Evolutionary conservation across 2,797 vertebrate species (phyloP).

Genomic region (Dermochelys coriacea): DNA sequence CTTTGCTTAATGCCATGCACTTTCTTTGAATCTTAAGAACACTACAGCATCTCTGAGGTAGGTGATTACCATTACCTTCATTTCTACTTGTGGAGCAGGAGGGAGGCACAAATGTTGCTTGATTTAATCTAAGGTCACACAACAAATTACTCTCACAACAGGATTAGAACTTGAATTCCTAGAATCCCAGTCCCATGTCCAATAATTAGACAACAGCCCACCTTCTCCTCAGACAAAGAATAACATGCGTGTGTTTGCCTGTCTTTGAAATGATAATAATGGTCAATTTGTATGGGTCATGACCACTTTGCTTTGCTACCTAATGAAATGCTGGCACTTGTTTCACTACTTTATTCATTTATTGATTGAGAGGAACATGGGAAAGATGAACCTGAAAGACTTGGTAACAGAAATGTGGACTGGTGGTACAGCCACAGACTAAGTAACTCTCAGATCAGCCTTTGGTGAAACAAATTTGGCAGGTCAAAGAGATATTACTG

Average conservation of each 20-base stretch:
- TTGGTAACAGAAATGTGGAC: too few species aligned
- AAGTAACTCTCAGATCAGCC: background rate
- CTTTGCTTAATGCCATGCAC: background rate
- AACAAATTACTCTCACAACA: background rate
- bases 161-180: background rate
- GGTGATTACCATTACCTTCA: background rate
- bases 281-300: background rate
- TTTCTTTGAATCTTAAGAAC: background rate
- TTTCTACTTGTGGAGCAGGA: background rate
- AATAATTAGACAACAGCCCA: background rate
- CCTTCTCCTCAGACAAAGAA: background rate
- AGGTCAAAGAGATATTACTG: background rate
- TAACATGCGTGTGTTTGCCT: background rate
- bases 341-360: background rate
- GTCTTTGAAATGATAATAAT: background rate
- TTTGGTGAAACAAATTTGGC: background rate
- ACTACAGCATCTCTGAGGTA: background rate
- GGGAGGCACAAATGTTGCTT: background rate
- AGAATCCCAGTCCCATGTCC: background rate
- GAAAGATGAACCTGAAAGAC: background rate
- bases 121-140: background rate
- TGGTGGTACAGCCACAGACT: background rate
- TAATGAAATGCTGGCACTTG: background rate
- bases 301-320: background rate
- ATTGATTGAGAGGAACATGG: background rate